Evolutionary conservation across 1,140 invertebrate genomes (phyloP).

Genomic region (Aphis gossypii): DNA sequence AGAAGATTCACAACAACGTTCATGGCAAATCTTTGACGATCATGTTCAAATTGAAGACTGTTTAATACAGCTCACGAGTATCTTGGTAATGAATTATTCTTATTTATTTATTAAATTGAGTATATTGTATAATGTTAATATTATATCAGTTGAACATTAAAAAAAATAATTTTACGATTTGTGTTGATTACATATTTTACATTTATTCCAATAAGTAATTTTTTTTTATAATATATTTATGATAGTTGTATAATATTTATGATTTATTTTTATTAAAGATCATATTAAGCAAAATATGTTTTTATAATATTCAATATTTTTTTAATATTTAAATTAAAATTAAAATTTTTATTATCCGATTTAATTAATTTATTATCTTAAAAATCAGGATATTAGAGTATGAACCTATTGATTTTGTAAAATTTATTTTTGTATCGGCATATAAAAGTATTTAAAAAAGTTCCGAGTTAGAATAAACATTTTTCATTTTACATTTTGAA

Average conservation of each 20-base stretch:
- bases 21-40: constrained; percentile 92
- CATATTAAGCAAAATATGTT: not conserved
- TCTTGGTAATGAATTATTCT: constrained; percentile 72
- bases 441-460: not conserved
- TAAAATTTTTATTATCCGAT: not conserved
- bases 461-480: not conserved
- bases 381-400: not conserved
- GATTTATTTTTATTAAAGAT: not conserved
- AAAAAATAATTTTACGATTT: not conserved
- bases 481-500: not conserved
- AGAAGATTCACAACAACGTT: constrained; percentile 91
- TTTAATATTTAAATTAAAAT: not conserved
- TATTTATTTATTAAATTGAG: not conserved
- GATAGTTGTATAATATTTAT: not conserved
- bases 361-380: not conserved
- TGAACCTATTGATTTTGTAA: not conserved
- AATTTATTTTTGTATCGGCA: not conserved
- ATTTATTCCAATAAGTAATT: not conserved
- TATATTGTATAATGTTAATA: not conserved
- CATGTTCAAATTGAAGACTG: constrained; percentile 84
- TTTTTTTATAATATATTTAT: not conserved
- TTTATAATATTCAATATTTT: not conserved
- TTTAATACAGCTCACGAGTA: constrained; percentile 84
- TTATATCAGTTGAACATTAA: not conserved
- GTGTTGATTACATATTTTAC: not conserved